Evolutionary conservation across 1,140 invertebrate species (phyloP).

Genomic region (Pollicipes pollicipes): DNA sequence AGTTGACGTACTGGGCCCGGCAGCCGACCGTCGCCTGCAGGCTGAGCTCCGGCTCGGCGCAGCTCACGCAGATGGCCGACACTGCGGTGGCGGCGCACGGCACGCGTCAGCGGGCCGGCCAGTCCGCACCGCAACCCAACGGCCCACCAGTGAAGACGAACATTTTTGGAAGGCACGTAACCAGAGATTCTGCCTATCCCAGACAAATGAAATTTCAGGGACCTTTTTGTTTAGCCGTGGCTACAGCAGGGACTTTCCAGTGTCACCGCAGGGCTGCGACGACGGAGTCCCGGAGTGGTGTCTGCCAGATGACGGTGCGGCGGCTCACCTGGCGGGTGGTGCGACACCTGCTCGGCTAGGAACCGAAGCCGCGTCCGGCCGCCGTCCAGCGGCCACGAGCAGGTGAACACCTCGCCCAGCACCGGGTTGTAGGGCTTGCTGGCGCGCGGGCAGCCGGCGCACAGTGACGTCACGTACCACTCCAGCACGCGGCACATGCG

Average conservation of each 20-base stretch:
- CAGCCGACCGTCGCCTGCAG: neutral
- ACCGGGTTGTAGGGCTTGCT: slow-evolving; percentile 98
- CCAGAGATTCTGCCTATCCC: no score
- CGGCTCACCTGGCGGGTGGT: slow-evolving; percentile 35
- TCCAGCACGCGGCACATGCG: slow-evolving; percentile 45
- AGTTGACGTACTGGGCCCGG: neutral
- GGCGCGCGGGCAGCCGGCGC: slow-evolving; percentile 79
- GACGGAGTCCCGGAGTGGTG: no score
- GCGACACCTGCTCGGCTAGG: slow-evolving; percentile 37
- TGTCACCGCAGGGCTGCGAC: no score
- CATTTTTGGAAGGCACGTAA: no score
- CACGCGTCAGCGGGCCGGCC: no score
- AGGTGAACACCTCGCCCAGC: slow-evolving; percentile 76
- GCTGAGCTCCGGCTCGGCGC: slow-evolving; percentile 37
- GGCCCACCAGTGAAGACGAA: no score
- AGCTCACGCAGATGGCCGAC: slow-evolving; percentile 95
- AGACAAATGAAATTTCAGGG: no score
- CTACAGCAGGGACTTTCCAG: no score
- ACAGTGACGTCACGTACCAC: slow-evolving; percentile 94
- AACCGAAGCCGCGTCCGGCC: slow-evolving; percentile 14
- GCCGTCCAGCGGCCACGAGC: slow-evolving; percentile 13
- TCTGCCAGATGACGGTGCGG: neutral
- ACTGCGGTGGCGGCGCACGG: slow-evolving; percentile 39
- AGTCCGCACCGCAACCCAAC: no score
- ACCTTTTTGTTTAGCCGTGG: no score